Evolutionary conservation across 2,797 vertebrate genomes (phyloP).

Genomic region (Epinephelus coioides): DNA sequence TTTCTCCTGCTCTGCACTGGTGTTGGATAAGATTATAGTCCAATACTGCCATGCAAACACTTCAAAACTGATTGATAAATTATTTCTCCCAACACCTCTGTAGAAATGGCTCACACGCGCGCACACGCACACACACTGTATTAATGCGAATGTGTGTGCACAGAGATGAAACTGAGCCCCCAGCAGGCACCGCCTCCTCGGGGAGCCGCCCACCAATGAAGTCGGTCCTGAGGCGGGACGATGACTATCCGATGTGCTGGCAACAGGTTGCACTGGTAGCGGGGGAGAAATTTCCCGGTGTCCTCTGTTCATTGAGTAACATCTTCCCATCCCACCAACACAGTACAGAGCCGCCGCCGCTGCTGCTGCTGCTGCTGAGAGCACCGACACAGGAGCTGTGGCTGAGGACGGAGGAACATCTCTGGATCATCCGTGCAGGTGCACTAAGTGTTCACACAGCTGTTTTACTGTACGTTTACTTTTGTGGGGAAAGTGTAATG

Average conservation of each 20-base stretch:
- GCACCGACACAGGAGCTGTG: neutral
- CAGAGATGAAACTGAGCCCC: conserved; percentile 22
- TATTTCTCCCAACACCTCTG: neutral
- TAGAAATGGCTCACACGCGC: conserved; percentile 18
- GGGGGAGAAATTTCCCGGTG: conserved; percentile 48
- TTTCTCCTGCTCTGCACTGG: neutral
- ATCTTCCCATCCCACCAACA: conserved; percentile 44
- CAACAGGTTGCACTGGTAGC: conserved; percentile 85
- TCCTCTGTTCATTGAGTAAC: conserved; percentile 57
- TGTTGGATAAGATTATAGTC: neutral
- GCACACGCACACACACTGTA: neutral
- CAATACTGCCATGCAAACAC: too few species aligned
- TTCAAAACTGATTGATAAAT: neutral
- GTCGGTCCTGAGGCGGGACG: conserved; percentile 67
- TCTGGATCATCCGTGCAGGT: conserved; percentile 56
- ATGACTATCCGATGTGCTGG: conserved; percentile 65
- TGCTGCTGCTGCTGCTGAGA: neutral
- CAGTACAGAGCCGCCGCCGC: neutral
- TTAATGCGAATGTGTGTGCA: neutral
- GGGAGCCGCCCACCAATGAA: conserved; percentile 70
- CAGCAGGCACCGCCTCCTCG: conserved; percentile 59
- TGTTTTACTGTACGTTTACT: conserved; percentile 17
- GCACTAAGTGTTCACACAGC: conserved; percentile 42
- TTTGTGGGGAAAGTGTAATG: conserved; percentile 2
- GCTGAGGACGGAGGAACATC: neutral